Evolutionary conservation across 2,113 vertebrate species (phyloP), one percentile per base, ranked within the genome.

Genomic region (Xiphias gladius): DNA sequence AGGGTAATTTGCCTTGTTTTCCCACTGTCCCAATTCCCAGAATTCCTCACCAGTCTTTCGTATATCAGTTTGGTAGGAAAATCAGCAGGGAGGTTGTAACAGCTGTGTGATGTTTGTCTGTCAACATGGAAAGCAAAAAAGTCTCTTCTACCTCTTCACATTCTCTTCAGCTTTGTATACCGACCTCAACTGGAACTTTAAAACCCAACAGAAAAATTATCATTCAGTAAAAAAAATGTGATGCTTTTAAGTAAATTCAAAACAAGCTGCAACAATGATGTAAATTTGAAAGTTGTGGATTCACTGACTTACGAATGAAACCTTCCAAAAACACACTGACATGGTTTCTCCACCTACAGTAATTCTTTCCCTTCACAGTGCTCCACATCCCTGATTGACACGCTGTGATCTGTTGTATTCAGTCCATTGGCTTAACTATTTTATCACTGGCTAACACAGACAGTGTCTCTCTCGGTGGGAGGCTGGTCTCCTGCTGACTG

Each of bases 401-500:
- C 24, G 19, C 69, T 39, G 26, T 43, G 73, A 71, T 86, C 59
- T 72, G 50, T 24, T 50, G 66, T 2, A 46, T 83, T 91, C 72
- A 64, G 50, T 77, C 58, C 17, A 26, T 10, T 58, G 81, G 80
- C 55, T 84, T 81, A 85, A 68, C 61, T 73, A 26, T 90, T 88
- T 79, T 74, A 80, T 86, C 80, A 35, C 30, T 8, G 54, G 28
- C 73, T 77, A 73, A 65, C 57, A 61, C 24, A 61, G 19, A 58
- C 43, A 7, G 71, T 7, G 55, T 66, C 35, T 83, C 64, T 73
- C 37, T 72, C 50, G 10, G 61, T 39, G 72, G 41, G 66, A 85
- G 66, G 50, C 82, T 10, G 68, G 43, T 71, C 65, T 82, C 77
- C 71, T 78, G 92, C 91, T 87, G 92, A 85, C 89, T 79, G 76